These are phyloP conservation scores for Cyrtodaria siliqua DNA, from an alignment of 2,888 invertebrate genomes.

Conservation along the genomic window DNA sequence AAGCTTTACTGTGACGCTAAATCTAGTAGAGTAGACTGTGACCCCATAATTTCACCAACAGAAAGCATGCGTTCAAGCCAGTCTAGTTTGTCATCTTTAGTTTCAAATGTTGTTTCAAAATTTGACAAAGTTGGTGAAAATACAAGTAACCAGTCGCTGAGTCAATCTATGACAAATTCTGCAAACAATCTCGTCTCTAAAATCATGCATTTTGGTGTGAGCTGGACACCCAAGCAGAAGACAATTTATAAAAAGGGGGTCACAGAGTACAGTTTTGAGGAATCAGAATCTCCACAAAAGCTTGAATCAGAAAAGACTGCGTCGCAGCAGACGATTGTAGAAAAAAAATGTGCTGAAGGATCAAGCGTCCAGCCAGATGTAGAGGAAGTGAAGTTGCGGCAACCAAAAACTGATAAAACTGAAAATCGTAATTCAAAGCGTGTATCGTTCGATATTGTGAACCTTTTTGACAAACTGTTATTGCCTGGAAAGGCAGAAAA, in stretches of 20 bases:
- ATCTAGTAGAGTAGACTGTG: constrained; percentile 52
- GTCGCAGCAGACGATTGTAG: not conserved
- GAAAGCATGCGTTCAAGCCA: constrained; percentile 51
- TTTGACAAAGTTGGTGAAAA: too few relatives aligned
- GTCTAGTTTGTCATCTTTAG: constrained; percentile 48
- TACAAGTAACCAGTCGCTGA: constrained; percentile 21
- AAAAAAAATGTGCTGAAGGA: constrained; percentile 5
- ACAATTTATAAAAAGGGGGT: constrained; percentile 63
- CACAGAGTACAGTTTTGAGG: constrained; percentile 68
- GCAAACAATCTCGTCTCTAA: constrained; percentile 50
- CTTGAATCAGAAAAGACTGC: constrained; percentile 5
- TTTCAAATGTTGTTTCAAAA: constrained; percentile 40
- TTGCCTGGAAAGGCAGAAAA: constrained; percentile 65
- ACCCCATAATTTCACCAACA: constrained; percentile 50
- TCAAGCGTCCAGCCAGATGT: not conserved
- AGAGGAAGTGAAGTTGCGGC: constrained; percentile 36
- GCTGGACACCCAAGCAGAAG: constrained; percentile 31
- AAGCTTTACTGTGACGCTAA: constrained; percentile 53
- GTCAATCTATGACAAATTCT: constrained; percentile 54
- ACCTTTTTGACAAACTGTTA: constrained; percentile 80
- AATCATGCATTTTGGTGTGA: constrained; percentile 43
- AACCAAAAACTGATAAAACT: constrained; percentile 20
- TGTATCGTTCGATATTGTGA: constrained; percentile 76
- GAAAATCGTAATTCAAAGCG: constrained; percentile 59
- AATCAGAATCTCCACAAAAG: constrained; percentile 8